Base-by-base conservation (phyloP, 2,888 invertebrate genomes). In the Leucoma salicis region DNA sequence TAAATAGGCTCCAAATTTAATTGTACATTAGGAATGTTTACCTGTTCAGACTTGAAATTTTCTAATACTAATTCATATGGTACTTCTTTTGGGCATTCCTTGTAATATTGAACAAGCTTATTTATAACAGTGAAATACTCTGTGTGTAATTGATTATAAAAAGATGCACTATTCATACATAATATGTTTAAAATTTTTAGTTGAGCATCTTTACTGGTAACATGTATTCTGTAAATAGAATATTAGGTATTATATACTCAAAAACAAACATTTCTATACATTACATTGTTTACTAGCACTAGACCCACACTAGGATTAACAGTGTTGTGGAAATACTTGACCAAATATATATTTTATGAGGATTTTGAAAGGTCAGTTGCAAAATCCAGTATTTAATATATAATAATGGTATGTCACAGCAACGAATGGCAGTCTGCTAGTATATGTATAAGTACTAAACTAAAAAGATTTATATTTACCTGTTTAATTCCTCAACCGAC, bases 161-260 rank as follows among this genome's bases (percentile, higher is more conserved):
- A 86, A 49, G 88, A 69, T 40, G 91, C 86, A 47, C 82, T 82
- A 63, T 91, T 89, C 42, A 82, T 77, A 52, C 84, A 86, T 6
- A 92, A 64, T 50, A 91, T 85, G 31, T 86, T 81, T 37, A 92
- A 55, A 52, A 92, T 90, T 72, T 89, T 90, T 35, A 91, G 61
- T 56, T 92, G 93, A 12, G 90, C 90, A 58, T 91, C 86, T 54
- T 91, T 89, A 56, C 91, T 87, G 39, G 85, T 67, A 29, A 68
- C 52, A 46, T 92, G 91, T 46, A 91, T 87, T 59, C 91, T 91
- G 70, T 49, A 86, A 85, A 14, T 8, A 14, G 7, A 35, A 32
- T 16, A 21, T 21, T 21, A 21, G 3, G 6, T 21, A 8, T 21
- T 21, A 21, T 21, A n/a, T 21, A 21, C 3, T 21, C 8, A 21